Base-by-base conservation (phyloP, 2,888 invertebrate genomes). In the Lasioglossum oenotherae region DNA sequence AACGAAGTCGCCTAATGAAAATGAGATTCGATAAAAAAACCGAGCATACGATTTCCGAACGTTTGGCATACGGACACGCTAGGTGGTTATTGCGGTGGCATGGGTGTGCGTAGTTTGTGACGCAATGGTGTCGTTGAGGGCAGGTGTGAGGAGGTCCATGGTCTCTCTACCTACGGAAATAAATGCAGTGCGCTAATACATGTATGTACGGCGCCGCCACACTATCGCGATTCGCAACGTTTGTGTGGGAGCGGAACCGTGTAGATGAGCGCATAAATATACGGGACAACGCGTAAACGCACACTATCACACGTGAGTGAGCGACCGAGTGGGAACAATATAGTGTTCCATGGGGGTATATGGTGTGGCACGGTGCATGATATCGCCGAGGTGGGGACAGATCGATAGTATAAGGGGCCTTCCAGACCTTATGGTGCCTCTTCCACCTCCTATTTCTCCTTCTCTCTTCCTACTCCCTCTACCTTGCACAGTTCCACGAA, bases 351-450 rank as follows among this genome's bases (percentile, higher is more conserved):
- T 88, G 91, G 91, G 91, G 93, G 87, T 85, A 84, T 80, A 91
- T 89, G 87, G 89, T 89, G 83, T 89, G 90, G 82, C 78, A 87
- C 82, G 84, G 85, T 86, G 86, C 88, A 87, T 84, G 84, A 86
- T 81, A 88, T 88, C 89, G 89, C 64, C 86, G 87, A 89, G 89
- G 93, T 90, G 90, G 94, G 92, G 92, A 92, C 89, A 93, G 92
- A 93, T 93, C 93, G 94, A 93, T 93, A 93, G 89, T 92, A 93
- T 92, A 93, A 94, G 92, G 93, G 93, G 91, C 90, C 91, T 91
- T 83, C 92, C 92, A 93, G 93, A 94, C 93, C 93, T 93, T 93
- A 93, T 93, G 93, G 93, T 93, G 93, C 93, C 92, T 92, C 89
- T 90, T 87, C 92, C 91, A 90, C 90, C 89, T 88, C 90, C 87